Base-by-base conservation (phyloP, 2,797 vertebrate genomes). In the Pelobates cultripes region DNA sequence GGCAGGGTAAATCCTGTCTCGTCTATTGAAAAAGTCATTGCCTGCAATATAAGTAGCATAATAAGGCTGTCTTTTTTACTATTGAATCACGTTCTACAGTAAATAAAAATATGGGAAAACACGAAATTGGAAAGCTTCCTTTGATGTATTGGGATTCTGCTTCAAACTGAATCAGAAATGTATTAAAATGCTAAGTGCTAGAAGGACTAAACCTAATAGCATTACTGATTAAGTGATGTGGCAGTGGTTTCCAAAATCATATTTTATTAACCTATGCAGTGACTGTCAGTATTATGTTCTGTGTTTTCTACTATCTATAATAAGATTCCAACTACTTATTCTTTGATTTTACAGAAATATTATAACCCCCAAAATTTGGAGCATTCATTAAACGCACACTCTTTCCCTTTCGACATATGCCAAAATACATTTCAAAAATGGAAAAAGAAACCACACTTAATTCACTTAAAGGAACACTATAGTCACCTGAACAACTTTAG, bases 151-250 rank as follows among this genome's bases (percentile, higher is more conserved):
- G 41, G 74, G 75, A 77, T 76, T 57, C 73, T 71, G 57, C 80
- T 82, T 82, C 80, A 82, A 82, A 82, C 80, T 77, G 73, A 82
- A 82, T 81, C 66, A 63, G 74, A 81, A 81, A 81, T 81, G 67
- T 70, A 76, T 71, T 81, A 81, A 76, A 76, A 76, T 76, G 73
- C 57, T 75, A 75, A 81, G 51, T 75, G 73, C 80, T 82, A 77
- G 80, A 77, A 70, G 68, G 74, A 69, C 40, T 70, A 81, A 81
- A 76, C 66, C 70, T 53, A 55, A 77, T 75, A 45, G 55, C 77
- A 77, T 82, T 55, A 76, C 73, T 82, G 45, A 82, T 77, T 82
- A 76, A 66, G 40, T 45, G 17, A 73, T 68, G 42, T 80, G 78
- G 61, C 51, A 55, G 41, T 13, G 67, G 57, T 70, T 80, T 57